These are phyloP conservation scores for Ctenoplectra terminalis DNA, from an alignment of 1,140 invertebrate species.

Conservation along the genomic window DNA sequence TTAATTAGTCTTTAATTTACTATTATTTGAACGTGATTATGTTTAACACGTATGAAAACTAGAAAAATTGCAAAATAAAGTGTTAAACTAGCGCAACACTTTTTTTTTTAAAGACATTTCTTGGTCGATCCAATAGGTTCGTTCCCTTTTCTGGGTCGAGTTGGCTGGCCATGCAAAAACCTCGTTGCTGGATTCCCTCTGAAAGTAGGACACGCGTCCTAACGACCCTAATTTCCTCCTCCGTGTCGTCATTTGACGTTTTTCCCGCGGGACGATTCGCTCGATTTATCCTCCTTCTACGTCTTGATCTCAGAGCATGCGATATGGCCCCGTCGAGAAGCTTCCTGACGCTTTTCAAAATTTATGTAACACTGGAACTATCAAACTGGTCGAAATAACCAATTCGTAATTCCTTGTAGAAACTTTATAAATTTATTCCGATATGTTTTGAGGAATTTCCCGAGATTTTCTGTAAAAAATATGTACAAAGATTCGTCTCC, in stretches of 20 bases:
- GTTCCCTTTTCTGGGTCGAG: not conserved
- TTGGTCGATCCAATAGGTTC: not conserved
- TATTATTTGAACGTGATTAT: no score
- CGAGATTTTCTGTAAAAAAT: no score
- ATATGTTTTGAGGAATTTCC: no score
- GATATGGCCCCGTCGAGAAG: not conserved
- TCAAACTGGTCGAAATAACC: no score
- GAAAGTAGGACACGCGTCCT: not conserved
- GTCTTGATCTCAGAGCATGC: not conserved
- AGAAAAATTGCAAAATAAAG: no score
- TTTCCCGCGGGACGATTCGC: not conserved
- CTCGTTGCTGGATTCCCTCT: not conserved
- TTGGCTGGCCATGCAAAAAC: not conserved
- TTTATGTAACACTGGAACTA: no score
- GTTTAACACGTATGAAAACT: no score
- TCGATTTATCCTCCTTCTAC: not conserved
- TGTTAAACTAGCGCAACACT: no score
- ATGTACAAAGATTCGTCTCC: no score
- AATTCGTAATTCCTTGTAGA: constrained; percentile 8
- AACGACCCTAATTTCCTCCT: constrained; percentile 42
- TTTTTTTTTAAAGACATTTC: no score
- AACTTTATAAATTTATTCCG: no score
- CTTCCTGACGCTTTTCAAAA: not conserved
- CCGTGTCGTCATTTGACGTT: not conserved
- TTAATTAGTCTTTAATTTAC: no score